Conservation (phyloP, 2,113 vertebrate species). For the Macrotis lagotis region DNA sequence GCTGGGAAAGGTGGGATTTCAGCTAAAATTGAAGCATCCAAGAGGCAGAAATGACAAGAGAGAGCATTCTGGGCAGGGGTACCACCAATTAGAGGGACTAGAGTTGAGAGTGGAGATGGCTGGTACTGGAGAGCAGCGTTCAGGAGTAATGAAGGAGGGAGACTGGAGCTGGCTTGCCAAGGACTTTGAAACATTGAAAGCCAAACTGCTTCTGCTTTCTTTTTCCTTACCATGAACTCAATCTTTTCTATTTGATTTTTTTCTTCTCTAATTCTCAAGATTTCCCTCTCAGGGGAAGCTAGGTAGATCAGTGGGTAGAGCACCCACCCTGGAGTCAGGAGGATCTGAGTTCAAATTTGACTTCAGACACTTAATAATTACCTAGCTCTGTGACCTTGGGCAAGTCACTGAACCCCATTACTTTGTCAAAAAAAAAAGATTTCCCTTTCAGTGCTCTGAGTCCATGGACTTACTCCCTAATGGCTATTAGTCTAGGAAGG, state of each 20-base stretch:
- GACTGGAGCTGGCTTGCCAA: too few species aligned
- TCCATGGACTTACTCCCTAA: too few species aligned
- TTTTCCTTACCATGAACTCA: not conserved
- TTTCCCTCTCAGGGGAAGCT: not conserved
- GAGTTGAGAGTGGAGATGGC: not conserved
- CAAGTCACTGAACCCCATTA: too few species aligned
- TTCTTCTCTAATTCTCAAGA: not conserved
- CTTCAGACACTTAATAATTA: too few species aligned
- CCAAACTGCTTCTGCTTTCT: not conserved
- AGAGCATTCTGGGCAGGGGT: not conserved
- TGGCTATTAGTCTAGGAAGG: not conserved
- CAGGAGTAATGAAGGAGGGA: not conserved
- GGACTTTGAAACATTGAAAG: too few species aligned
- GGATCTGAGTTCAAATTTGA: too few species aligned
- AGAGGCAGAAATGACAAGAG: not conserved
- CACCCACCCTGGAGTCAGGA: too few species aligned
- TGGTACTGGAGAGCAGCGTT: not conserved
- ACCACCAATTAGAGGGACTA: too few species aligned
- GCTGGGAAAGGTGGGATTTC: not conserved
- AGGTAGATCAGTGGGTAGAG: too few species aligned
- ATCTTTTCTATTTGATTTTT: not conserved
- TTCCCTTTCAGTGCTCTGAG: not conserved
- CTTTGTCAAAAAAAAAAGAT: too few species aligned
- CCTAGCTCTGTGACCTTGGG: too few species aligned
- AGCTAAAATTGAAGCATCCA: not conserved